Conservation (phyloP, 1,140 invertebrate genomes). For the Zaprionus davidi region DNA sequence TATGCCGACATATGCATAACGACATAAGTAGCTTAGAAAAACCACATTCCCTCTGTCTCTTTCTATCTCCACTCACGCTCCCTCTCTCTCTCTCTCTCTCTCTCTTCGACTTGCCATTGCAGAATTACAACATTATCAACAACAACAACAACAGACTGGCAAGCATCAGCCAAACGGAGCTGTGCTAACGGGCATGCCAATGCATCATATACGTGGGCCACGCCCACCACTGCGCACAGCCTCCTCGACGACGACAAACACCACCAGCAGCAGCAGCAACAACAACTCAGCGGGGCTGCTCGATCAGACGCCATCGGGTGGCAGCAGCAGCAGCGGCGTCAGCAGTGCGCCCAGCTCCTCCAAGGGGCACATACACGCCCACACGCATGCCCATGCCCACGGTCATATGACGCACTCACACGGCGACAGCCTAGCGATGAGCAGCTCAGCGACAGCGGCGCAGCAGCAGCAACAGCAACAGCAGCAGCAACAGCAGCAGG, state of each 20-base stretch:
- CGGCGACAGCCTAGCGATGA: conserved; percentile 84
- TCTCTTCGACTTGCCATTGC: conserved; percentile 26
- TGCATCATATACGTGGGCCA: conserved; percentile 80
- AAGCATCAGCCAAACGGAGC: conserved; percentile 80
- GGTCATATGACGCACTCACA: conserved; percentile 68
- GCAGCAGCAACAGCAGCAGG: conserved; percentile 86
- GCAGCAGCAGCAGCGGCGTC: conserved; percentile 85
- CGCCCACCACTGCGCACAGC: conserved; percentile 81
- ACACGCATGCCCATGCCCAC: conserved; percentile 47
- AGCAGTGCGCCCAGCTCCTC: conserved; percentile 85
- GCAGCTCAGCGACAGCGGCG: conserved; percentile 54
- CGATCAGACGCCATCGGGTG: conserved; percentile 84
- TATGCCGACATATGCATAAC: conserved; percentile 76
- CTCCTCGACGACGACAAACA: conserved; percentile 75
- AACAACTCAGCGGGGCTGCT: conserved; percentile 60
- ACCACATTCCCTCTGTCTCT: not conserved
- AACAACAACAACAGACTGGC: conserved; percentile 59
- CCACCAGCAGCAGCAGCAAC: conserved; percentile 79
- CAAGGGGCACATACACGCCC: conserved; percentile 85
- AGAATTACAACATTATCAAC: conserved; percentile 73
- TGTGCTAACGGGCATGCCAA: conserved; percentile 69
- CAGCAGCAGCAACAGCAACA: conserved; percentile 43
- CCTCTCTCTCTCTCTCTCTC: not conserved
- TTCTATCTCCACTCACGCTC: not conserved
- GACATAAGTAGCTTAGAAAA: conserved; percentile 70